Base-by-base conservation (phyloP, 2,888 invertebrate genomes). In the Muschampia plurimacula region DNA sequence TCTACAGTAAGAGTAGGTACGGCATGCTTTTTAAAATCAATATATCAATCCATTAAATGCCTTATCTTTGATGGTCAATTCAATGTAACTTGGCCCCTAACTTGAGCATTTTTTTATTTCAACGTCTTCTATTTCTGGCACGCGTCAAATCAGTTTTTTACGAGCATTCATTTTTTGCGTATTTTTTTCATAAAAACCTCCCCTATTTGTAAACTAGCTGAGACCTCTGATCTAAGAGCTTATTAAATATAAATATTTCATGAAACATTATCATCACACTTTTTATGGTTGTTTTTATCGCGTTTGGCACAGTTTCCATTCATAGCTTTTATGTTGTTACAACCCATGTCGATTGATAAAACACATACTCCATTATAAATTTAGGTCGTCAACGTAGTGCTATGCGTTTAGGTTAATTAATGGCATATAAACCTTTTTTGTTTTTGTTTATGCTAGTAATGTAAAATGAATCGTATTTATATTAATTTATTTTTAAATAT, bases 191-290 rank as follows among this genome's bases (percentile, higher is more conserved):
- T 84, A 89, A 90, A 86, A 88, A 82, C 81, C 78, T 86, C 89
- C 92, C 94, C 93, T 92, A 92, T 92, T 92, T 90, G 87, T 89
- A 87, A 89, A 90, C 85, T 88, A 89, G 86, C 85, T 86, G 86
- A 86, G 93, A 94, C 94, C 95, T 94, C 93, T 95, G 93, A 94
- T 93, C 94, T 84, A 81, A 81, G 81, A 86, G 89, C 93, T 92
- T 93, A 95, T 94, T 94, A 94, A 93, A 93, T 88, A 86, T 92
- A 91, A 93, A 93, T 94, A 94, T 93, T 92, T 95, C 89, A 94
- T 87, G 85, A 85, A 86, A 85, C 78, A 84, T 84, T 86, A 89
- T 85, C 81, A 74, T 75, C 74, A 69, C 77, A 78, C 81, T 82
- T 86, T 84, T 82, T 72, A 62, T 65, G 65, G 52, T 36, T 74